Conservation (phyloP, 1,140 invertebrate species). For the Penaeus vannamei region DNA sequence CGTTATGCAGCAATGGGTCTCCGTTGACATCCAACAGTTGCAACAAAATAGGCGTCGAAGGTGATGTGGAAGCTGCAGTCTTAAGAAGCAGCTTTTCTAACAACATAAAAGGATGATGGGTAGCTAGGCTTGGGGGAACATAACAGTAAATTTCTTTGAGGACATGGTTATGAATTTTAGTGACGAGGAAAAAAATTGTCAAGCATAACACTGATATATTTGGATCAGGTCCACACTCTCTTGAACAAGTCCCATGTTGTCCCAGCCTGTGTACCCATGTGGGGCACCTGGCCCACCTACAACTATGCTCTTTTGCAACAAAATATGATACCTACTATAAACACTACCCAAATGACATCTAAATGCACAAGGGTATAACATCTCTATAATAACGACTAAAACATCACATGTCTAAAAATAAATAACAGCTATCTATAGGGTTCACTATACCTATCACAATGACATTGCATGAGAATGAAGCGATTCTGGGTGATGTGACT, state of each 20-base stretch:
- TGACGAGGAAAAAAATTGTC: not conserved
- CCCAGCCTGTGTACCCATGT: slow-evolving; percentile 45
- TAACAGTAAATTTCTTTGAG: not conserved
- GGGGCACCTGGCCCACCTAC: slow-evolving; percentile 60
- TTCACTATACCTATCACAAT: slow-evolving; percentile 66
- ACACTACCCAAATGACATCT: slow-evolving; percentile 63
- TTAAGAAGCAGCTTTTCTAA: slow-evolving; percentile 56
- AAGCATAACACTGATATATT: slow-evolving; percentile 13
- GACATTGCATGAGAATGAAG: slow-evolving; percentile 65
- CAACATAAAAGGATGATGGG: slow-evolving; percentile 55
- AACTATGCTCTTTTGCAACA: slow-evolving; percentile 58
- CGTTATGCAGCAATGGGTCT: slow-evolving; percentile 61
- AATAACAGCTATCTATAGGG: slow-evolving; percentile 66
- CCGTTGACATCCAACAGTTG: slow-evolving; percentile 62
- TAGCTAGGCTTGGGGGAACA: slow-evolving; percentile 52
- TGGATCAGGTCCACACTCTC: slow-evolving; percentile 1
- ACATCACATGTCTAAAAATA: slow-evolving; percentile 66
- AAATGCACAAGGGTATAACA: slow-evolving; percentile 65
- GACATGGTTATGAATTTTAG: not conserved
- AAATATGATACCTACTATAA: slow-evolving; percentile 59
- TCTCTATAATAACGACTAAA: slow-evolving; percentile 63
- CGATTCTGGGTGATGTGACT: slow-evolving; percentile 64
- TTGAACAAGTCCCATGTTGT: slow-evolving; percentile 29
- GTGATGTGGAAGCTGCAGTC: slow-evolving; percentile 58
- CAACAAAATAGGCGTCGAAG: slow-evolving; percentile 60